Base-by-base conservation (phyloP, 2,797 vertebrate species). In the Danio aesculapii region DNA sequence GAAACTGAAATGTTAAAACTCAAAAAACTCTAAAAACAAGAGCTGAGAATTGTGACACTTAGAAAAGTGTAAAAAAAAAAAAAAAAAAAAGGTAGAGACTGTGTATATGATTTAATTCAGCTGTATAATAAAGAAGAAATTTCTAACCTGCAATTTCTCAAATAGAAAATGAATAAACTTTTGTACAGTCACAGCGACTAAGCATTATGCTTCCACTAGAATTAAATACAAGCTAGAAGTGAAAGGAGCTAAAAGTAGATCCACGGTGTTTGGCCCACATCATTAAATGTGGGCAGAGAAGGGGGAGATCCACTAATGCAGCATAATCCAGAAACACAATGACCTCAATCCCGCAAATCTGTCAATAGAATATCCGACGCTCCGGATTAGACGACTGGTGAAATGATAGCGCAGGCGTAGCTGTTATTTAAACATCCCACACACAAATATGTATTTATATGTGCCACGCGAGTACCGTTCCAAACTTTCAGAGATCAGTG, bases 311-410 rank as follows among this genome's bases (percentile, higher is more conserved):
- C 86, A 85, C 85, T 92, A 93, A 93, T 93, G 91, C 91, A 92
- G 85, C 83, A 77, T 94, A 94, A 93, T 93, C 92, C 93, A 85
- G 83, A 86, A 89, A 90, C 90, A 93, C 92, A 93, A 93, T 93
- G 93, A 94, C 93, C 92, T 87, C 92, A 94, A 94, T 94, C 93
- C 91, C 77, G 90, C 89, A 91, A 92, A 93, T 92, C 91, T 93
- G 91, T 91, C 93, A 94, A 92, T 90, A 90, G 88, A 87, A 87
- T 90, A 92, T 89, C 87, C 91, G 87, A 92, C 89, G 90, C 89
- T 88, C 83, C 81, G 90, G 93, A 92, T 93, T 93, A 93, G 77
- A 89, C 76, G 86, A 88, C 59, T 77, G 84, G 79, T 89, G 89
- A 83, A 86, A 91, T 92, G 90, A 93, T 90, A 92, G 88, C 2